Evolutionary conservation across 92 coral and sea anemone species (phyloP), one percentile per base, ranked within the genome.

Genomic region (Actinostola sp.): DNA sequence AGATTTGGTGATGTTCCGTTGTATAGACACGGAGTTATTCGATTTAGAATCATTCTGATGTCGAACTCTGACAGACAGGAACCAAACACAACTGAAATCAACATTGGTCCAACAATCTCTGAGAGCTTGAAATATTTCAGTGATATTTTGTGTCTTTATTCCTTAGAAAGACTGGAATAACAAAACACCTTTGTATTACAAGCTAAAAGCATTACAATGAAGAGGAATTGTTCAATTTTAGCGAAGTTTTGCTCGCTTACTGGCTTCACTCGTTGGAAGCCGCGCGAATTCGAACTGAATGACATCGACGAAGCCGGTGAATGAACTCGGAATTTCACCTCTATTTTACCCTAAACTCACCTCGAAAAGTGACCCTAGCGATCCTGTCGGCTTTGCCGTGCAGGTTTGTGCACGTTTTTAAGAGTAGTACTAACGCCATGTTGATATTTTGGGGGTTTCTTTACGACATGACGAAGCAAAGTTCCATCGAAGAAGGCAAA

Each of bases 291-390:
- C 55, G 60, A 17, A 61, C 28, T 52, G 20, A n/a, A 50, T 68
- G 54, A 29, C 63, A 50, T 31, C 61, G 72, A 28, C 7, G 36
- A 27, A 23, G 61, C 43, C 67, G 48, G 33, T 45, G 12, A 56
- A 32, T 39, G 2, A 39, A 73, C 12, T 73, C 61, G 72, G 51
- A 21, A 25, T 63, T 51, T 17, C 8, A 51, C 24, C 66, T 42
- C 68, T 44, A 23, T 43, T 69, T 58, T 64, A 32, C 41, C 53
- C 11, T 53, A 10, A 61, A 57, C 97, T 62, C 86, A 94, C 98
- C 98, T 88, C 98, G 79, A 81, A 94, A 94, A 29, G 98, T 94
- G 49, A 94, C 93, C 61, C 98, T 85, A 76, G 98, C 98, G 68
- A 94, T 80, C 38, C 98, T 88, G 87, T 94, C 98, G 61, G 94